Percentiles rank a stretch among this genome's conserved stretches.
phyloP scores from a whole-genome alignment of 1,140 invertebrate genomes.

The Rhopalosiphum maidis region DNA sequence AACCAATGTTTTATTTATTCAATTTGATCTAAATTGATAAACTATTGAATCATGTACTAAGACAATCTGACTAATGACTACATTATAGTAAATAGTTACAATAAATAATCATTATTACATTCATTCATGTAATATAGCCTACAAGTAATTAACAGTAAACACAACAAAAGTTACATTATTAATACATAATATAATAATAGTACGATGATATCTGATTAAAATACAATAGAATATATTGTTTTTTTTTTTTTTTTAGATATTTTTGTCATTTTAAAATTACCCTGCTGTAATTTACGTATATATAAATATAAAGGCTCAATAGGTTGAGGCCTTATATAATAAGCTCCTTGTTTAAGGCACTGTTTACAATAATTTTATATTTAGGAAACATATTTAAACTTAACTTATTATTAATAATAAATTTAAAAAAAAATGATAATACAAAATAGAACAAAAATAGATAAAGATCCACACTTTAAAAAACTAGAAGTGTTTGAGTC shows the following conservation, averaged over 20 bases:
- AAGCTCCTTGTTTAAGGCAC: constrained; percentile 53
- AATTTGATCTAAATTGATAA: not conserved
- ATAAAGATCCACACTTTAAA: constrained; percentile 48
- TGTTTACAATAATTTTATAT: constrained; percentile 22
- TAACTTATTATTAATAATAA: not conserved
- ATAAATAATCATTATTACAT: not conserved
- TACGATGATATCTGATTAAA: not conserved
- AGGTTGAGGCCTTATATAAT: not conserved
- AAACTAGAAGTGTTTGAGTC: constrained; percentile 28
- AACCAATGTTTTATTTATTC: not conserved
- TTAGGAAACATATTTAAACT: not conserved
- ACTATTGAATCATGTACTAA: not conserved
- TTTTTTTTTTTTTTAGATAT: not conserved
- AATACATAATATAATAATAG: not conserved
- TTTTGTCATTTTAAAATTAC: constrained; percentile 38
- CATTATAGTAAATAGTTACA: not conserved
- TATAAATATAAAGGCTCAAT: not conserved
- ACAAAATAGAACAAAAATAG: constrained; percentile 25
- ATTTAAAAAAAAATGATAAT: not conserved
- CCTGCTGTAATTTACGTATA: constrained; percentile 42
- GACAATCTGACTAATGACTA: not conserved
- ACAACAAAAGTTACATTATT: not conserved
- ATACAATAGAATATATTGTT: constrained; percentile 17
- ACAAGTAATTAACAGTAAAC: constrained; percentile 10
- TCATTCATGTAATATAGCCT: not conserved